Evolutionary conservation across 2,113 vertebrate genomes (phyloP), one percentile per base, ranked within the genome.

Genomic region (Oryzias celebensis): DNA sequence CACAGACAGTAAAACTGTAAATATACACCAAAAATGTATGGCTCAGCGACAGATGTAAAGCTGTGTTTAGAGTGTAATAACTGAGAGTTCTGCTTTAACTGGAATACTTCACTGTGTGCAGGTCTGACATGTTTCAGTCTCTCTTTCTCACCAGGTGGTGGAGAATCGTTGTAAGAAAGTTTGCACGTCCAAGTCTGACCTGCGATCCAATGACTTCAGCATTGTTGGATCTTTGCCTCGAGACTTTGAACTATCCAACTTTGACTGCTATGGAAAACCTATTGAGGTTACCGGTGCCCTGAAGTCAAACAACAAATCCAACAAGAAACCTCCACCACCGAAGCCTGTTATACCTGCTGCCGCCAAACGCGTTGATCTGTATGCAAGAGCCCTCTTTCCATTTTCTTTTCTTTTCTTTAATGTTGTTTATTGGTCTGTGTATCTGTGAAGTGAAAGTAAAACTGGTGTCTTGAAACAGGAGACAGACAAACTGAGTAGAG

Each of bases 201-300:
- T 99, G 88, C 93, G 97, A 81, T 94, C 96, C 67, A 97, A 95
- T 60, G 97, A 99, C 89, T 99, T 99, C 90, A 99, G 97, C 91
- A 99, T 99, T 1, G 96, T 99, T 57, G 97, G 97, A 68, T 98
- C 96, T 68, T 92, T 99, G 83, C 97, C 96, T 7, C 92, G 96
- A 78, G 97, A 99, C 93, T 99, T 99, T 89, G 96, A 99, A 80
- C 91, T 99, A 54, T 98, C 97, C n/a, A 99, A 99, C 88, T 99
- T 98, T 88, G 96, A 99, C 92, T 99, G 96, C 89, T 99, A 98
- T n/a, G 96, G 97, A 49, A 98, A 99, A 86, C 94, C 96, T 58
- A 95, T 99, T 49, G 95, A 98, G 70, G 94, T 96, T 61, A 88
- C 90, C 62, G 94, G 91, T n/a, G 92, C 89, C 50, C 90, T 92